These are phyloP conservation scores for Antitype chi DNA, from an alignment of 2,888 invertebrate genomes.

Conservation along the genomic window DNA sequence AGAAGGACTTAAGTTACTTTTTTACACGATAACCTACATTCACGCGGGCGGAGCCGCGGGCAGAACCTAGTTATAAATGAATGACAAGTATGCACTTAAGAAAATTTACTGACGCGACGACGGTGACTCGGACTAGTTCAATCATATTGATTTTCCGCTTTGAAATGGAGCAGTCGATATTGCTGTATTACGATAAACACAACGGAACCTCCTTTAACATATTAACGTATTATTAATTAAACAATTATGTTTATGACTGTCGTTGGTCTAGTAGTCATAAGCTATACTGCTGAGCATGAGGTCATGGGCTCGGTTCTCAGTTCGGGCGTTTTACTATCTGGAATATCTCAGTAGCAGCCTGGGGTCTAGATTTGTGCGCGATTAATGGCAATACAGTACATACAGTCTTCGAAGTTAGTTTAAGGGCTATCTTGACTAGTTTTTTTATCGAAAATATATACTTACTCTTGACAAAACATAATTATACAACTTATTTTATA, in stretches of 20 bases:
- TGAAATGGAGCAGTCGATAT: neutral
- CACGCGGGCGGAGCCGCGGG: no score
- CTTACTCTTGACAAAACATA: conserved; percentile 56
- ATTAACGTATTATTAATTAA: neutral
- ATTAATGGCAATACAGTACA: no score
- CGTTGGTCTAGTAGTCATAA: no score
- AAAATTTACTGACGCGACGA: neutral
- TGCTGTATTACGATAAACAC: conserved; percentile 4
- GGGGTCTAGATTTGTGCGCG: no score
- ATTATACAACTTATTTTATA: conserved; percentile 66
- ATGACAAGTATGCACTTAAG: conserved; percentile 3
- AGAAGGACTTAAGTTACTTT: no score
- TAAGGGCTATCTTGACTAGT: conserved; percentile 39
- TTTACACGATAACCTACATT: no score
- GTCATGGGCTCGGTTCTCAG: no score
- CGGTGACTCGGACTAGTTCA: neutral
- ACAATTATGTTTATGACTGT: neutral
- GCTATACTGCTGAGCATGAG: no score
- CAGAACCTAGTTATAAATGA: neutral
- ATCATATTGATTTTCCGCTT: conserved; percentile 20
- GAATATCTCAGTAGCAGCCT: no score
- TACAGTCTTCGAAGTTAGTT: no score
- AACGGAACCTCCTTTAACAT: neutral
- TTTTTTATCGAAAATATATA: conserved; percentile 56
- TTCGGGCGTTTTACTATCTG: no score